Evolutionary conservation across 2,888 invertebrate genomes (phyloP).

Genomic region (Desoria tigrina): DNA sequence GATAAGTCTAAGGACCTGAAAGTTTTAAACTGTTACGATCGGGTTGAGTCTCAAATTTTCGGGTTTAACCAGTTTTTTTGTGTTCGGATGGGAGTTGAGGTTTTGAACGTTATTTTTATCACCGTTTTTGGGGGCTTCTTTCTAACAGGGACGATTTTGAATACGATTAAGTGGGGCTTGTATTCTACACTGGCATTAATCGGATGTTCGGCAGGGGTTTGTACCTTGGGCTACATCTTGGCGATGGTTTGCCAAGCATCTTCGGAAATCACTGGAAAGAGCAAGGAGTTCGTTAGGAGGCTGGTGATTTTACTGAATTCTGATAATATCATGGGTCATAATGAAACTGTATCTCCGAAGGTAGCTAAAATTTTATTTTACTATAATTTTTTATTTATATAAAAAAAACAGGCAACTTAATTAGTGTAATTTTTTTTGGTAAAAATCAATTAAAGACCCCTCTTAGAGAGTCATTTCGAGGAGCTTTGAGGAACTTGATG

Average conservation of each 20-base stretch:
- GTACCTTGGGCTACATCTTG: not conserved
- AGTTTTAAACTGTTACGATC: not conserved
- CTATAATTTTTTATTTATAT: too few relatives aligned
- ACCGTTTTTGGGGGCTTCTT: not conserved
- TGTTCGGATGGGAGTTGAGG: not conserved
- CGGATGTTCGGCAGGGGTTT: not conserved
- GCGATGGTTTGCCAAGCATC: not conserved
- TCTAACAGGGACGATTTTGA: not conserved
- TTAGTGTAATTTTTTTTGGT: too few relatives aligned
- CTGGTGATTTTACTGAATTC: not conserved
- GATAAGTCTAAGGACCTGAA: not conserved
- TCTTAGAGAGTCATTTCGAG: too few relatives aligned
- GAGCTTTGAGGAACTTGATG: too few relatives aligned
- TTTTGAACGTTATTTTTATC: not conserved
- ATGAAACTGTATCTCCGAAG: not conserved
- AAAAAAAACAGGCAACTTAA: too few relatives aligned
- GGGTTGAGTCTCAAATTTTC: not conserved
- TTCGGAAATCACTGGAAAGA: not conserved
- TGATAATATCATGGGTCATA: not conserved
- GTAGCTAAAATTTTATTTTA: not conserved
- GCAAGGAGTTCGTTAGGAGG: not conserved
- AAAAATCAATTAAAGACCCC: too few relatives aligned
- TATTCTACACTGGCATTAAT: not conserved
- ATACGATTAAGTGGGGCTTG: not conserved
- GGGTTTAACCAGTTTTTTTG: not conserved